These are phyloP conservation scores for Tachycineta bicolor DNA, from an alignment of 2,113 vertebrate species.

Conservation along the genomic window DNA sequence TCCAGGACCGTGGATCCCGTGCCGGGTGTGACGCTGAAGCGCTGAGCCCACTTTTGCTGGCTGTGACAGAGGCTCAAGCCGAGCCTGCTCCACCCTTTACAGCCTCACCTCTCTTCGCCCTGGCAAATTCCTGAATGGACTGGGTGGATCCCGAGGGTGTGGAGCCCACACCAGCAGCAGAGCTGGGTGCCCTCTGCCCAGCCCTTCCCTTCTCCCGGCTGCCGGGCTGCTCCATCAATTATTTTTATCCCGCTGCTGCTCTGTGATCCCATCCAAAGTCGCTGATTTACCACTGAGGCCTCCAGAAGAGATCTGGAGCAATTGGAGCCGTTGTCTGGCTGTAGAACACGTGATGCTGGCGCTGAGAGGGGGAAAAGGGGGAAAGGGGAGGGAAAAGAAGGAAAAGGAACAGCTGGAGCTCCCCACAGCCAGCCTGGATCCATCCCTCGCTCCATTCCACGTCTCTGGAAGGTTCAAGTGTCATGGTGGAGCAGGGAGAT, in stretches of 20 bases:
- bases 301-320: slow-evolving; percentile 41
- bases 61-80: background rate
- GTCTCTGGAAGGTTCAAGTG: background rate
- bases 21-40: fast-evolving
- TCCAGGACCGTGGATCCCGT: background rate
- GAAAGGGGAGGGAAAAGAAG: background rate
- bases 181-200: background rate
- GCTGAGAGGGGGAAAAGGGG: too few species aligned
- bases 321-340: background rate
- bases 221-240: background rate
- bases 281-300: slow-evolving; percentile 39
- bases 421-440: background rate
- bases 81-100: fast-evolving
- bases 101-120: background rate
- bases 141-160: fast-evolving
- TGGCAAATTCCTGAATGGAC: background rate
- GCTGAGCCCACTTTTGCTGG: background rate
- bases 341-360: background rate
- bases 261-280: slow-evolving; percentile 26
- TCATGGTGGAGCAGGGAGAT: background rate
- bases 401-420: background rate
- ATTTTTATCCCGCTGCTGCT: background rate
- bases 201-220: background rate
- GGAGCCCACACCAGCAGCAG: background rate
- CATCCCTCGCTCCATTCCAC: fast-evolving